Evolutionary conservation across 2,797 vertebrate species (phyloP), one percentile per base, ranked within the genome.

Genomic region (Echiichthys vipera): DNA sequence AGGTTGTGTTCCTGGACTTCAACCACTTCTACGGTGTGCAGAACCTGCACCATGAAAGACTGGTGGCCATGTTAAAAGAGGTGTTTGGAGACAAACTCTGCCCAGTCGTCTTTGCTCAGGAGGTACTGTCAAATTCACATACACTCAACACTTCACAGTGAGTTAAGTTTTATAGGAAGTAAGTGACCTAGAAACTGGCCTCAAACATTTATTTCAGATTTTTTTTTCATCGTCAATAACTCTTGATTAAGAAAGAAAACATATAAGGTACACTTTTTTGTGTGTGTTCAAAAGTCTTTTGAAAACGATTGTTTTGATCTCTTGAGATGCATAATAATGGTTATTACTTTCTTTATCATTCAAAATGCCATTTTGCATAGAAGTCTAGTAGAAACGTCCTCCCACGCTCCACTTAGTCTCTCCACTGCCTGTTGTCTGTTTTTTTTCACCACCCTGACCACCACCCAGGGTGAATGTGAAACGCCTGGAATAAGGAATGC

Each of bases 1-100:
- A 99, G 81, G 96, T 97, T 0, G 94, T 97, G 30, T 98, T 99
- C 89, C 95, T 99, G 93, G 98, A 99, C 94, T 99, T 99, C 88
- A 99, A 99, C 89, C 98, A 99, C 91, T 99, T 99, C 89, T 99
- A 99, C 0, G 98, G 98, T 0, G 97, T 99, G 89, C 98, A 99
- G 93, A 99, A 99, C 87, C 94, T 95, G 55, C 98, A 99, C 90
- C 97, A 99, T 40, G 98, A 99, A 92, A 99, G 97, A 81, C 94
- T 99, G 88, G 97, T 99, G 78, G 94, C 96, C 87, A 99, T 98
- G 97, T 93, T 99, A 29, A 96, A 94, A 83, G 96, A 97, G 25
- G 94, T 96, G 2, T 99, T 98, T 0, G 97, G 97, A 78, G 97
- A 97, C 74, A 97, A 97, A 88, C 97, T 98, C 91, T 98, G 97